A percentile compares a stretch with the other conserved stretches of the same genome.
Evolutionary conservation across 2,113 vertebrate species (phyloP).

Genomic region (Oenanthe melanoleuca): DNA sequence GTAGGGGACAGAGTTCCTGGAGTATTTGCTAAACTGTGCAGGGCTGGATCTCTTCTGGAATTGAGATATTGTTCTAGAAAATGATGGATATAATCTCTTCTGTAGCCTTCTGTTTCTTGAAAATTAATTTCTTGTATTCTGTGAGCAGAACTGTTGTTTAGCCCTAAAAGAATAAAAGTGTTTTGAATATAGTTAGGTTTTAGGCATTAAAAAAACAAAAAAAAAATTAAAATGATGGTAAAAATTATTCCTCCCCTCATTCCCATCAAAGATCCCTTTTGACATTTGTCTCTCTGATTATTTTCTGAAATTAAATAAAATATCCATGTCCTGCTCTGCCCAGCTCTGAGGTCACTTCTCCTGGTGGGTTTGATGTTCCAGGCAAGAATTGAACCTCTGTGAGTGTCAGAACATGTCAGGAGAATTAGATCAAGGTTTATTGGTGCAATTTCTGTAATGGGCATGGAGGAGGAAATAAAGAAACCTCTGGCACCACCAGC

Average conservation of each 20-base stretch:
- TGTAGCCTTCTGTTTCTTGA: background rate
- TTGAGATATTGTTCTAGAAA: background rate
- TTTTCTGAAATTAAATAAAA: background rate
- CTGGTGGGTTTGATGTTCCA: background rate
- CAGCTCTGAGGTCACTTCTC: background rate
- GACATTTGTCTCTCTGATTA: background rate
- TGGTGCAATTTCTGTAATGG: conserved; percentile 14
- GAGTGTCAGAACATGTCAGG: background rate
- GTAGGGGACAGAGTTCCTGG: background rate
- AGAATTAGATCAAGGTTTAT: background rate
- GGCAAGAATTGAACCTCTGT: background rate
- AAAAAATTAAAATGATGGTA: background rate
- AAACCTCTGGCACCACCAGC: background rate
- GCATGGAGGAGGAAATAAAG: background rate
- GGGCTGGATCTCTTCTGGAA: background rate
- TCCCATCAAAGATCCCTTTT: background rate
- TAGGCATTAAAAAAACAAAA: accelerated
- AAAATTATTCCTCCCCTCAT: accelerated
- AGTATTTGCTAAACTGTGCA: background rate
- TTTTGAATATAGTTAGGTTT: background rate
- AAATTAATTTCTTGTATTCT: background rate
- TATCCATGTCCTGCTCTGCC: background rate
- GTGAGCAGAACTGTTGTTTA: background rate
- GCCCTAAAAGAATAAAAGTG: background rate
- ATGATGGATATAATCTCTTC: background rate